These are phyloP conservation scores for Ophioninae sp. DNA, from an alignment of 2,888 invertebrate genomes.

Conservation along the genomic window DNA sequence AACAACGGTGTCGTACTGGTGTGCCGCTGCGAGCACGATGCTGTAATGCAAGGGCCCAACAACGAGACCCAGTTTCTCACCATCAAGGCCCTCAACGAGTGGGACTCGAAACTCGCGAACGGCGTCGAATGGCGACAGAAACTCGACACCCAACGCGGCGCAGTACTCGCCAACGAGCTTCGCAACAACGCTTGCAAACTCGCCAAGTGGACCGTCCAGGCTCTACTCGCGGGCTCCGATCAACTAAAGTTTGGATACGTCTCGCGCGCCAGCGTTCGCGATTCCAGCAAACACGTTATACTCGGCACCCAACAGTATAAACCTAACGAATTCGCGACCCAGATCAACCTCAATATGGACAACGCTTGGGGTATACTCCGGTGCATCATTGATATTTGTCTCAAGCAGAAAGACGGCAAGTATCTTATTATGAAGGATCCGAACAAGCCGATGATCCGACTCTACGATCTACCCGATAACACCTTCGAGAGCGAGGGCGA, in stretches of 20 bases:
- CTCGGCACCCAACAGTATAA: constrained; percentile 99
- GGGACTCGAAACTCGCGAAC: constrained; percentile 97
- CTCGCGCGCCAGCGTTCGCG: constrained; percentile 95
- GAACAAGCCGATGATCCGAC: constrained; percentile 97
- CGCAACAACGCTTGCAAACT: constrained; percentile 99
- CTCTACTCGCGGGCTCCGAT: constrained; percentile 96
- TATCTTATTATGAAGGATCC: constrained; percentile 99
- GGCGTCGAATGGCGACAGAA: constrained; percentile 99
- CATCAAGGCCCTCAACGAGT: constrained; percentile 99
- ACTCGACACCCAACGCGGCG: constrained; percentile 98
- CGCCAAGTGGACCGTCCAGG: constrained; percentile 99
- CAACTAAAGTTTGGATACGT: constrained; percentile 99
- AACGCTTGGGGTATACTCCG: constrained; percentile 99
- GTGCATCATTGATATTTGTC: constrained; percentile 97
- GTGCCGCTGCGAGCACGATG: constrained; percentile 98
- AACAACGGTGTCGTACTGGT: constrained; percentile 95
- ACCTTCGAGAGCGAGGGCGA: constrained; percentile 99
- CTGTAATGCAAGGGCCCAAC: constrained; percentile 92
- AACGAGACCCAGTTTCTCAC: constrained; percentile 96
- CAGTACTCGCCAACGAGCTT: constrained; percentile 98
- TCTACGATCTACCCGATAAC: constrained; percentile 99
- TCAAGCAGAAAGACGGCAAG: constrained; percentile 98
- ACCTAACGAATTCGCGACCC: constrained; percentile 98
- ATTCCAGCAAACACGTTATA: constrained; percentile 97
- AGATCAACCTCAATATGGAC: constrained; percentile 99